phyloP scores from a whole-genome alignment of 2,797 vertebrate species.

The Picus viridis region DNA sequence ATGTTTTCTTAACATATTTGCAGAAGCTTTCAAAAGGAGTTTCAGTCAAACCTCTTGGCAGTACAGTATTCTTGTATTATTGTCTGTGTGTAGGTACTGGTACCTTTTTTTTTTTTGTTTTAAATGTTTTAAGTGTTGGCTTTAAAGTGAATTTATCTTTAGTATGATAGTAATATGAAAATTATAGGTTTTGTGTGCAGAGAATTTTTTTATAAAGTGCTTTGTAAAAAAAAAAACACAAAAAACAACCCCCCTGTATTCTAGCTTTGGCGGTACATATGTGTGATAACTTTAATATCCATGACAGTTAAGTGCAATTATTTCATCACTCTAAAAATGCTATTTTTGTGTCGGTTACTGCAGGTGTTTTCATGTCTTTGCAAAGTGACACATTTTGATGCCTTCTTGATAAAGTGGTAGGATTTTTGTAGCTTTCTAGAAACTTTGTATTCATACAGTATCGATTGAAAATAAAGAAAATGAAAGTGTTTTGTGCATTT shows the following conservation, averaged over 20 bases:
- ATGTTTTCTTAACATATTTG: constrained; percentile 79
- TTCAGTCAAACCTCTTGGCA: constrained; percentile 90
- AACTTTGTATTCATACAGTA: constrained; percentile 99
- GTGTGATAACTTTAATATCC: constrained; percentile 98
- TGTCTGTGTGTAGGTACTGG: constrained; percentile 96
- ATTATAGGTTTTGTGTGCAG: constrained; percentile 94
- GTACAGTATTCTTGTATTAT: constrained; percentile 90
- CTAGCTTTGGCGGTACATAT: constrained; percentile 97
- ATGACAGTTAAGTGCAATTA: constrained; percentile 93
- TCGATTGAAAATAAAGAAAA: constrained; percentile 98
- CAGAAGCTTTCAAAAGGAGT: constrained; percentile 83
- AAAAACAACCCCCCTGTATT: constrained; percentile 80
- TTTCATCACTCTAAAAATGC: constrained; percentile 91
- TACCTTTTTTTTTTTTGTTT: constrained; percentile 92
- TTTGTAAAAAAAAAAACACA: constrained; percentile 91
- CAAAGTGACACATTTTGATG: constrained; percentile 98
- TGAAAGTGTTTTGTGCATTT: constrained; percentile 81
- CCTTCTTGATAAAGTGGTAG: constrained; percentile 99
- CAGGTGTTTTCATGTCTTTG: constrained; percentile 98
- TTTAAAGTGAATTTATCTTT: constrained; percentile 97
- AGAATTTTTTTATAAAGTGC: constrained; percentile 95
- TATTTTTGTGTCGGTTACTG: constrained; percentile 96
- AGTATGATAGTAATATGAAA: constrained; percentile 93
- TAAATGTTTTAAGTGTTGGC: constrained; percentile 93
- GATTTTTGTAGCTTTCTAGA: constrained; percentile 99